phyloP scores from a whole-genome alignment of 2,113 vertebrate genomes.

The Chitala chitala region DNA sequence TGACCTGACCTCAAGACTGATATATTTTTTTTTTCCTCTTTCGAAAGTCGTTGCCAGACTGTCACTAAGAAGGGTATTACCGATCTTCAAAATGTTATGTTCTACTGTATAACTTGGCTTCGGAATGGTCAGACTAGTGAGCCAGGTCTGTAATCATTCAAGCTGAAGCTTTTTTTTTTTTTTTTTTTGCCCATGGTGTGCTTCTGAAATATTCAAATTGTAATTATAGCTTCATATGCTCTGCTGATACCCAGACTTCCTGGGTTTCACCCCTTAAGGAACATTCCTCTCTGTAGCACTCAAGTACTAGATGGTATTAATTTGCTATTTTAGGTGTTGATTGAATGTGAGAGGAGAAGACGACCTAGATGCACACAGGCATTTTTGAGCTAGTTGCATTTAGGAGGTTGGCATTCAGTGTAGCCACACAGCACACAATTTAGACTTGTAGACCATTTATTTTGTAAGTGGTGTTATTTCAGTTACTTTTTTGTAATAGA shows the following conservation, averaged over 20 bases:
- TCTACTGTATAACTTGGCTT: slow-evolving; percentile 40
- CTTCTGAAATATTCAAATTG: slow-evolving; percentile 29
- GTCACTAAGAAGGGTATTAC: slow-evolving; percentile 32
- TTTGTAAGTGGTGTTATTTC: slow-evolving; percentile 17
- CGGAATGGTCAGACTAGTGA: slow-evolving; percentile 33
- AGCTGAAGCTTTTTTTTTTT: slow-evolving; percentile 29
- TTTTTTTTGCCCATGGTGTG: no score
- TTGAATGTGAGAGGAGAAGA: slow-evolving; percentile 16
- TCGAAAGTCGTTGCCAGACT: slow-evolving; percentile 19
- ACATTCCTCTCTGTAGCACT: slow-evolving; percentile 28
- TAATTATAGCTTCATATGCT: slow-evolving; percentile 23
- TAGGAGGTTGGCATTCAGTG: slow-evolving; percentile 32
- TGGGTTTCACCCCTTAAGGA: slow-evolving; percentile 23
- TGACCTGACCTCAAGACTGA: slow-evolving; percentile 21
- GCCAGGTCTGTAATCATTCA: slow-evolving; percentile 30
- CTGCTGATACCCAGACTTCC: slow-evolving; percentile 11
- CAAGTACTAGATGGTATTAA: slow-evolving; percentile 23
- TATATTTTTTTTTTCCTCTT: slow-evolving; percentile 3
- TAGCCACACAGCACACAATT: slow-evolving; percentile 40
- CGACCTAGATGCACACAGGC: slow-evolving; percentile 34
- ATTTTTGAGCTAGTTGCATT: slow-evolving; percentile 34
- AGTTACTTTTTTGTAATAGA: slow-evolving; percentile 25
- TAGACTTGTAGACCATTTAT: slow-evolving; percentile 10
- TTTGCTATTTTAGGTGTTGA: slow-evolving; percentile 32
- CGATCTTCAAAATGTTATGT: slow-evolving; percentile 19